Evolutionary conservation across 2,797 vertebrate species (phyloP).

Genomic region (Acrossocheilus fasciatus): DNA sequence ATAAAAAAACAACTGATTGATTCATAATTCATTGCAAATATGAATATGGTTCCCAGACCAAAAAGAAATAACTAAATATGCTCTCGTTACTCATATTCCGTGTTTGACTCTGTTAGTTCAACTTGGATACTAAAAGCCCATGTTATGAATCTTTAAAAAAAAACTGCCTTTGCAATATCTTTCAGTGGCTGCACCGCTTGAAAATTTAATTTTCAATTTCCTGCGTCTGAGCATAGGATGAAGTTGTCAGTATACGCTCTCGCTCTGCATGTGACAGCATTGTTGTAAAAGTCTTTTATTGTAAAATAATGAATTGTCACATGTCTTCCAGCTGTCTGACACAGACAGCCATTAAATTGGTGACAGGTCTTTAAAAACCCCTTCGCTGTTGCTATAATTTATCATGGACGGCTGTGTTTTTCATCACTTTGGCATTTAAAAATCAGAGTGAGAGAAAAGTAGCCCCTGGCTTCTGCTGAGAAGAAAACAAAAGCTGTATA

Average conservation of each 20-base stretch:
- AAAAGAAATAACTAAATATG: neutral
- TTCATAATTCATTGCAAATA: neutral
- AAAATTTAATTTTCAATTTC: conserved; percentile 73
- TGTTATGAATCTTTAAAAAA: conserved; percentile 78
- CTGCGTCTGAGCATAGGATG: conserved; percentile 45
- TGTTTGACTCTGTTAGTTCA: conserved; percentile 42
- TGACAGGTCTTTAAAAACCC: neutral
- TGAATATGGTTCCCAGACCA: neutral
- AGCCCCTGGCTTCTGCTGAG: neutral
- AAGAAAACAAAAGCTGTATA: neutral
- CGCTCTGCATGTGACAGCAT: neutral
- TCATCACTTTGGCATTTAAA: neutral
- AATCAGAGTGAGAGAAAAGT: neutral
- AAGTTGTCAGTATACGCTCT: conserved; percentile 29
- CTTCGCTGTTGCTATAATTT: neutral
- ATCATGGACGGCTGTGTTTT: neutral
- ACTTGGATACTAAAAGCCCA: conserved; percentile 66
- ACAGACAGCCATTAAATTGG: neutral
- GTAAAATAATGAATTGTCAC: conserved; percentile 3
- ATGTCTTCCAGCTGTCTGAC: conserved; percentile 4
- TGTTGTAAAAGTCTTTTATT: neutral
- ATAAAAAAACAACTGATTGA: neutral
- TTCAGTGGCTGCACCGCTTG: conserved; percentile 64
- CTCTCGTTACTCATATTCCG: neutral
- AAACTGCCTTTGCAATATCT: conserved; percentile 63